A percentile compares a stretch with the other conserved stretches of the same genome.
phyloP scores from a whole-genome alignment of 2,113 vertebrate genomes.

The Ifrita kowaldi region DNA sequence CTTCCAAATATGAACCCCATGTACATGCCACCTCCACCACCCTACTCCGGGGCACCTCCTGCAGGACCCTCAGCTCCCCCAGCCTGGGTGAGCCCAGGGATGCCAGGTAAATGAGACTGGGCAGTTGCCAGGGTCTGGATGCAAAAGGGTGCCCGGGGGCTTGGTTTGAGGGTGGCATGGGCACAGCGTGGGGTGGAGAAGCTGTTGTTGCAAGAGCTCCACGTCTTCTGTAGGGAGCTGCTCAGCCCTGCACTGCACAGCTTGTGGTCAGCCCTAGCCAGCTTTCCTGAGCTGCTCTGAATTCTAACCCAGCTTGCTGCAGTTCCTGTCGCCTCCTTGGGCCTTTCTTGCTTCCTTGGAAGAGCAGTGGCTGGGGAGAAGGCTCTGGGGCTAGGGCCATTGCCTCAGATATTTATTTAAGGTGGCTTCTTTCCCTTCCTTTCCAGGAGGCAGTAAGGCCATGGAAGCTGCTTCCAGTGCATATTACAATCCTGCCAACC shows the following conservation, averaged over 20 bases:
- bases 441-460: slow-evolving; percentile 78
- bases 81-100: neutral
- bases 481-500: slow-evolving; percentile 87
- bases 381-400: neutral
- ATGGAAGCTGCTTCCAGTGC: slow-evolving; percentile 84
- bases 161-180: neutral
- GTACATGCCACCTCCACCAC: slow-evolving; percentile 83
- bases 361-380: neutral
- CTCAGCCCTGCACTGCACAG: neutral
- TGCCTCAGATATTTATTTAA: neutral
- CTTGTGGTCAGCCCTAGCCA: neutral
- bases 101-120: slow-evolving; percentile 58
- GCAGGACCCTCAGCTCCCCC: slow-evolving; percentile 21
- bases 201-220: neutral
- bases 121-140: neutral
- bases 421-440: neutral
- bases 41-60: slow-evolving; percentile 75
- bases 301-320: neutral
- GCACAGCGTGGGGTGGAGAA: neutral
- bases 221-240: neutral
- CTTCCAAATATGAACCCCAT: slow-evolving; percentile 59
- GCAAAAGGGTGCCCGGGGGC: neutral
- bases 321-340: neutral
- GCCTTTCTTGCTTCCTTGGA: neutral
- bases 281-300: neutral